Evolutionary conservation across 2,113 vertebrate species (phyloP).

Genomic region (Piprites chloris): DNA sequence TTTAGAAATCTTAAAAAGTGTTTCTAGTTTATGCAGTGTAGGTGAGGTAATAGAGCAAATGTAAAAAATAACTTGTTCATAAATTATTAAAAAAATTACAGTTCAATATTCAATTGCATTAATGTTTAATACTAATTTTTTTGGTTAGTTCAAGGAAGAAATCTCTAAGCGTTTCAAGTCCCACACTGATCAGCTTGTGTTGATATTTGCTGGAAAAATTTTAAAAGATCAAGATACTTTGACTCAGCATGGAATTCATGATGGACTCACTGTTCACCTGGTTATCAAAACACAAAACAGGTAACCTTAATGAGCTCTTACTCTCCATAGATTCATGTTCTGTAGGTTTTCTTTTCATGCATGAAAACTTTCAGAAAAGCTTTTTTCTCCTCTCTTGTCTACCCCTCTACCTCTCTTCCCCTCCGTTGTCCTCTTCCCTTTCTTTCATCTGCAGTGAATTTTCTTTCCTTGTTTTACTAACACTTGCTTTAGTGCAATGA

Average conservation of each 20-base stretch:
- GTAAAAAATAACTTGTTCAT: not conserved
- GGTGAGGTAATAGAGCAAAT: not conserved
- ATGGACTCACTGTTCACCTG: conserved; percentile 84
- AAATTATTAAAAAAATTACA: not conserved
- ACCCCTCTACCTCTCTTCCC: not conserved
- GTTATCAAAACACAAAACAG: conserved; percentile 86
- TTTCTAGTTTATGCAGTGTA: not conserved
- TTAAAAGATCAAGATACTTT: conserved; percentile 84
- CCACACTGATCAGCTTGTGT: conserved; percentile 79
- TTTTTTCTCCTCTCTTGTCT: no score
- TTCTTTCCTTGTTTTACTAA: not conserved
- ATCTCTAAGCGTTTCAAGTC: conserved; percentile 83
- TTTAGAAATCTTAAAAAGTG: not conserved
- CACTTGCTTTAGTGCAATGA: not conserved
- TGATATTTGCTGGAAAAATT: conserved; percentile 87
- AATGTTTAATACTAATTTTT: not conserved
- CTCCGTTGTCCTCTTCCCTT: not conserved
- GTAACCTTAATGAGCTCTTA: conserved; percentile 46
- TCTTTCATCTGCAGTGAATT: not conserved
- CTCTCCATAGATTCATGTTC: not conserved
- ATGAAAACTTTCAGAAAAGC: not conserved
- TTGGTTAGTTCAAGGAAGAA: conserved; percentile 81
- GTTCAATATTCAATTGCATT: not conserved
- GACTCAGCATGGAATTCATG: conserved; percentile 82
- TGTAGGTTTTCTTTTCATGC: not conserved